Conservation (phyloP, 1,140 invertebrate species). For the Heliconius congener region DNA sequence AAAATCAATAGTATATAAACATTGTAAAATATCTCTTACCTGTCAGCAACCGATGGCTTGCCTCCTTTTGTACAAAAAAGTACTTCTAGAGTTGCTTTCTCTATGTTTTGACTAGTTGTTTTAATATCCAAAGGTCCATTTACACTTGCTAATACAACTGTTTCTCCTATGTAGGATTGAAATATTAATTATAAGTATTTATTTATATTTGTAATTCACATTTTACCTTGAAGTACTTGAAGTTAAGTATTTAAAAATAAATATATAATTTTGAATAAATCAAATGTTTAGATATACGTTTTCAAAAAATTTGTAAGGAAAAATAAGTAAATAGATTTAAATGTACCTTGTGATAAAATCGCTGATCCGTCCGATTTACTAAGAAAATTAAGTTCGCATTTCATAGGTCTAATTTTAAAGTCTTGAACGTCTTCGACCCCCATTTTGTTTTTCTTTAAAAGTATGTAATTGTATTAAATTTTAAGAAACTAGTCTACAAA, state of each 20-base stretch:
- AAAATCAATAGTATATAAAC: background rate
- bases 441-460: constrained; percentile 39
- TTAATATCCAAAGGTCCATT: constrained; percentile 93
- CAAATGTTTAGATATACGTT: background rate
- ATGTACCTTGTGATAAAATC: constrained; percentile 86
- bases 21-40: constrained; percentile 40
- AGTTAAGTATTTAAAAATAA: no score
- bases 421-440: constrained; percentile 54
- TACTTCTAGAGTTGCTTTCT: constrained; percentile 90
- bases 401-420: constrained; percentile 78
- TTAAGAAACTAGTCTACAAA: background rate
- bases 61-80: constrained; percentile 89
- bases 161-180: constrained; percentile 83
- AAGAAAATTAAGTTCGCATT: constrained; percentile 86
- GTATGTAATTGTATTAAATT: background rate
- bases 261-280: no score
- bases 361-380: constrained; percentile 89
- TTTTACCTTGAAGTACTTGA: no score
- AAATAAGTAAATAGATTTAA: no score
- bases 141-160: constrained; percentile 88
- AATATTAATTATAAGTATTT: background rate
- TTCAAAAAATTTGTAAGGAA: no score
- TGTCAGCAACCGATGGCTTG: constrained; percentile 82
- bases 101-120: constrained; percentile 88
- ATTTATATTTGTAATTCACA: background rate